Evolutionary conservation across 2,888 invertebrate species (phyloP).

Genomic region (Tortricodes alternella): DNA sequence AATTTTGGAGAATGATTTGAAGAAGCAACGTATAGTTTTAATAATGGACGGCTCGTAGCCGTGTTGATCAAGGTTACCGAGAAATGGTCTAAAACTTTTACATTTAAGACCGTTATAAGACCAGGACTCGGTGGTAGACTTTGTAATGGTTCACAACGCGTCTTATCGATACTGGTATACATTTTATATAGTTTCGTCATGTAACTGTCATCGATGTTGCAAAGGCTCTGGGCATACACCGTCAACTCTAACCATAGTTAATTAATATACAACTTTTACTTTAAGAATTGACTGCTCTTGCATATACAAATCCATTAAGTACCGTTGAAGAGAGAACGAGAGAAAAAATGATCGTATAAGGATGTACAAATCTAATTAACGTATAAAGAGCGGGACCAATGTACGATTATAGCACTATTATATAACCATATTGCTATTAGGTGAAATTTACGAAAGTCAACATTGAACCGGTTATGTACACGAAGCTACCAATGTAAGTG

Average conservation of each 20-base stretch:
- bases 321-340: slow-evolving; percentile 20
- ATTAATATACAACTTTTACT: slow-evolving; percentile 21
- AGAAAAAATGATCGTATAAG: slow-evolving; percentile 42
- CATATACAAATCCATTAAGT: slow-evolving; percentile 28
- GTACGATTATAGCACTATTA: slow-evolving; percentile 38
- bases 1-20: slow-evolving; percentile 15
- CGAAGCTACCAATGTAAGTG: slow-evolving; percentile 62
- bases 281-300: slow-evolving; percentile 32
- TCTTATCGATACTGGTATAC: too few species aligned
- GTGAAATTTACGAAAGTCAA: slow-evolving; percentile 31
- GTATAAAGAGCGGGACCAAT: slow-evolving; percentile 67
- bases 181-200: too few species aligned
- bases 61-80: neutral
- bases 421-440: slow-evolving; percentile 40
- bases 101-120: neutral
- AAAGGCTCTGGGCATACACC: neutral
- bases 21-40: slow-evolving; percentile 12
- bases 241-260: slow-evolving; percentile 5
- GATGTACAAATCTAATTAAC: slow-evolving; percentile 59
- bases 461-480: slow-evolving; percentile 31
- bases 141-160: neutral
- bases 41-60: neutral
- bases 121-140: neutral
- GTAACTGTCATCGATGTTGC: neutral
- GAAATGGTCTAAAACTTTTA: slow-evolving; percentile 1